Percentiles rank a stretch among this genome's conserved stretches.
Evolutionary conservation across 2,113 vertebrate species (phyloP).

Genomic region (Heterocephalus glaber): DNA sequence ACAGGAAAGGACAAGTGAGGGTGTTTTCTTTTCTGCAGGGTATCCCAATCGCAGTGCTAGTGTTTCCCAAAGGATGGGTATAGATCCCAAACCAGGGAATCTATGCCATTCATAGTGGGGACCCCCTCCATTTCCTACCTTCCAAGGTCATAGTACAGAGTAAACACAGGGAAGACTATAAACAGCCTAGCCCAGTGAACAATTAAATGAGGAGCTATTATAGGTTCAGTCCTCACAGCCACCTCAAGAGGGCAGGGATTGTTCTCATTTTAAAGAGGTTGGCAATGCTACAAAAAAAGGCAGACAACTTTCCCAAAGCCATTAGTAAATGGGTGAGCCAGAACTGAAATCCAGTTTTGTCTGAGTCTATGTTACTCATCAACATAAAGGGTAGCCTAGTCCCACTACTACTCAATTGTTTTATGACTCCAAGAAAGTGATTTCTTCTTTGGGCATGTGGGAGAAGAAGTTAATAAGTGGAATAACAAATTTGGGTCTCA

Average conservation of each 20-base stretch:
- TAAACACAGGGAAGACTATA: neutral
- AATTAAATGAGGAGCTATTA: neutral
- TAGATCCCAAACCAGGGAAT: neutral
- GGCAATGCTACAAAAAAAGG: neutral
- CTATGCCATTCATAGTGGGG: neutral
- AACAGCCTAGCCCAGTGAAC: neutral
- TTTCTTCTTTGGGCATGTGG: neutral
- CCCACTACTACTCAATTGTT: neutral
- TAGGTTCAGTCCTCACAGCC: neutral
- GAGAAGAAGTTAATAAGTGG: neutral
- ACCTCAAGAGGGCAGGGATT: neutral
- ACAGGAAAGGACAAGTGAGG: neutral
- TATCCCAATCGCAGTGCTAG: neutral
- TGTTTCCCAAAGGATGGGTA: neutral
- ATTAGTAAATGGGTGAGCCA: neutral
- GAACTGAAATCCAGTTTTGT: constrained; percentile 18
- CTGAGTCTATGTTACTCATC: constrained; percentile 18
- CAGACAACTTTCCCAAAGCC: neutral
- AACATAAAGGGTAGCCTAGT: constrained; percentile 29
- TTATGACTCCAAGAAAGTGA: constrained; percentile 47
- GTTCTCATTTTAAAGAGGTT: neutral
- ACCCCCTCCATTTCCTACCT: too few relatives aligned
- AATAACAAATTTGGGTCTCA: neutral
- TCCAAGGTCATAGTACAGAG: neutral
- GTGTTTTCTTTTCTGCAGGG: neutral